These are phyloP conservation scores for Hippocampus barbouri DNA, from an alignment of 2,113 vertebrate genomes.

Conservation along the genomic window DNA sequence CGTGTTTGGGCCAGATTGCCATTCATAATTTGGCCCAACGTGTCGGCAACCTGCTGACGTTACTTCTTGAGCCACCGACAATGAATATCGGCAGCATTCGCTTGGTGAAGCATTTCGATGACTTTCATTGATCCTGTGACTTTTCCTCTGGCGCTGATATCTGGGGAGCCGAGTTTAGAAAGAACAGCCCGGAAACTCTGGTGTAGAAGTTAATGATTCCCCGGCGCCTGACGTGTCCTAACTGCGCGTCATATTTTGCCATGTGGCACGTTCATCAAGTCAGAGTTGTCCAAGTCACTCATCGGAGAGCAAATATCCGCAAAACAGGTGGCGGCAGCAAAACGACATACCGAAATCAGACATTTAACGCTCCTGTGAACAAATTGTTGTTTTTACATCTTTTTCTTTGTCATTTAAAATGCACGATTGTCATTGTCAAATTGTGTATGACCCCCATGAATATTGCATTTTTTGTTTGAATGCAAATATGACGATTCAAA, in stretches of 20 bases:
- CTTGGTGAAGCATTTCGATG: not conserved
- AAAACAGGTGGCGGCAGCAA: not conserved
- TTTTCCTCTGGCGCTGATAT: not conserved
- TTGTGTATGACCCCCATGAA: not conserved
- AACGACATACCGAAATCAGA: not conserved
- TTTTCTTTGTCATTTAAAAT: not conserved
- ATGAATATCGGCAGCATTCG: not conserved
- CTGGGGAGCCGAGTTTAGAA: not conserved
- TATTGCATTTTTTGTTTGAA: not conserved
- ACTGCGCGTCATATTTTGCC: not conserved
- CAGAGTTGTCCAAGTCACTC: not conserved
- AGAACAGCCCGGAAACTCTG: not conserved
- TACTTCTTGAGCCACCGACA: not conserved
- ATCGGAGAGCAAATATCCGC: not conserved
- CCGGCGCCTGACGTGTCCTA: not conserved
- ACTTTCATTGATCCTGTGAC: not conserved
- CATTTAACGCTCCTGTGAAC: not conserved
- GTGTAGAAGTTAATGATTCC: not conserved
- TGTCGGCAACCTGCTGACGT: not conserved
- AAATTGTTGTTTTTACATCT: not conserved
- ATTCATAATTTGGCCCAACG: not conserved
- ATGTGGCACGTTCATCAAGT: not conserved
- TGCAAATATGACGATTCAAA: slow-evolving; percentile 5
- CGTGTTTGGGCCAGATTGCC: not conserved
- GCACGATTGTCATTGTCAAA: not conserved